Conservation (phyloP, 1,140 invertebrate genomes). For the Drusus annulatus region DNA sequence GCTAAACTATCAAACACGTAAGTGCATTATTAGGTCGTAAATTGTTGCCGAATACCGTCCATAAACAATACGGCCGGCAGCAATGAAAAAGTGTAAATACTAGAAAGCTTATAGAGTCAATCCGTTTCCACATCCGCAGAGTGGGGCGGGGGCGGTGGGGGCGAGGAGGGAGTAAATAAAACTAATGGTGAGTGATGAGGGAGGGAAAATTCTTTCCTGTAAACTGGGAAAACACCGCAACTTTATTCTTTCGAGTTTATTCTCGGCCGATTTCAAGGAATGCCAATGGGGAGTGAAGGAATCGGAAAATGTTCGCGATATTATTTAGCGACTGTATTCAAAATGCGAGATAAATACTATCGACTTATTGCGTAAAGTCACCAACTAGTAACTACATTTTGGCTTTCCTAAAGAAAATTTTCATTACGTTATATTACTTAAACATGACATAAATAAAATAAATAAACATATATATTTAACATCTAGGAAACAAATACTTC, state of each 20-base stretch:
- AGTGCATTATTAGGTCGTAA: conserved; percentile 9
- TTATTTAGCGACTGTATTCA: too few species aligned
- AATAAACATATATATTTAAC: too few species aligned
- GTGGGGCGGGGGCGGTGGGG: neutral
- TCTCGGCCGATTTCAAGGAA: too few species aligned
- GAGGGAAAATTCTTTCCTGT: conserved; percentile 34
- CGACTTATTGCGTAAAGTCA: too few species aligned
- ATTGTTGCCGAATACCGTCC: neutral
- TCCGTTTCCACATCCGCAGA: conserved; percentile 36
- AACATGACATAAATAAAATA: too few species aligned
- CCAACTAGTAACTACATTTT: too few species aligned
- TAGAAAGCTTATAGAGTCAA: conserved; percentile 8
- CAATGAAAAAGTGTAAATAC: conserved; percentile 19
- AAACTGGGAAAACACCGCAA: conserved; percentile 39
- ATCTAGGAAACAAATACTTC: too few species aligned
- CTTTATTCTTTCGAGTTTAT: too few species aligned
- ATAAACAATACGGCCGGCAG: conserved; percentile 15
- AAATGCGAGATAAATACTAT: neutral
- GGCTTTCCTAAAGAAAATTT: too few species aligned
- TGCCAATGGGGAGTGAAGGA: too few species aligned
- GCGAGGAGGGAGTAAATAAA: conserved; percentile 48
- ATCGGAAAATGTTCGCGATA: too few species aligned
- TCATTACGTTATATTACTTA: too few species aligned
- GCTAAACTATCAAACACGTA: conserved; percentile 6
- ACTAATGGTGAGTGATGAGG: conserved; percentile 57